A percentile compares a stretch with the other conserved stretches of the same genome.
Conservation (phyloP, 2,888 invertebrate genomes). For the Ethmia dodecea region DNA sequence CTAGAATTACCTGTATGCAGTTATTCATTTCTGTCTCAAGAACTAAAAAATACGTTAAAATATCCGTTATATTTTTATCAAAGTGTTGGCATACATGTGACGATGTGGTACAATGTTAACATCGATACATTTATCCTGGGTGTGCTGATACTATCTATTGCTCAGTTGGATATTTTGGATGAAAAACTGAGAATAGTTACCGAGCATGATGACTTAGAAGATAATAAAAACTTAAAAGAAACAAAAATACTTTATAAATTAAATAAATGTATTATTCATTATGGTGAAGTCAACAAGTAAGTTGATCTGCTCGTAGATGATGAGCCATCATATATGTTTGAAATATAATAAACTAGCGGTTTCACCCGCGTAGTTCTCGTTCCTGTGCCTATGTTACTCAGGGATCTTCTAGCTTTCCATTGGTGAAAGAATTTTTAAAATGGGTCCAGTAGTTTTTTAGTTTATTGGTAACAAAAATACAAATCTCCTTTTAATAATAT, state of each 20-base stretch:
- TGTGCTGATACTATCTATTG: slow-evolving; percentile 40
- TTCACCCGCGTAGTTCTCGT: no score
- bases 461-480: no score
- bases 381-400: no score
- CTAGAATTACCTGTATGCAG: slow-evolving; percentile 36
- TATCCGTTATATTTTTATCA: slow-evolving; percentile 48
- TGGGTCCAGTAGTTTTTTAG: no score
- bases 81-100: slow-evolving; percentile 36
- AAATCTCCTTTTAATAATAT: no score
- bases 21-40: slow-evolving; percentile 41
- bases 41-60: slow-evolving; percentile 26
- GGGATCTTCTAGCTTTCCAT: no score
- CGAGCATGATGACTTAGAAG: background rate
- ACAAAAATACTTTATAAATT: slow-evolving; percentile 24
- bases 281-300: slow-evolving; percentile 39
- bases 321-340: no score
- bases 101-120: slow-evolving; percentile 41
- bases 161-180: slow-evolving; percentile 49
- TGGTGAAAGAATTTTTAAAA: no score
- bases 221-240: background rate
- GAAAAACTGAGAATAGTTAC: slow-evolving; percentile 36
- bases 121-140: slow-evolving; percentile 48
- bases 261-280: slow-evolving; percentile 39
- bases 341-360: no score
- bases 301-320: no score